Percentiles rank a stretch among this genome's conserved stretches.
Evolutionary conservation across 2,888 invertebrate genomes (phyloP).

Genomic region (Plemyria rubiginata): DNA sequence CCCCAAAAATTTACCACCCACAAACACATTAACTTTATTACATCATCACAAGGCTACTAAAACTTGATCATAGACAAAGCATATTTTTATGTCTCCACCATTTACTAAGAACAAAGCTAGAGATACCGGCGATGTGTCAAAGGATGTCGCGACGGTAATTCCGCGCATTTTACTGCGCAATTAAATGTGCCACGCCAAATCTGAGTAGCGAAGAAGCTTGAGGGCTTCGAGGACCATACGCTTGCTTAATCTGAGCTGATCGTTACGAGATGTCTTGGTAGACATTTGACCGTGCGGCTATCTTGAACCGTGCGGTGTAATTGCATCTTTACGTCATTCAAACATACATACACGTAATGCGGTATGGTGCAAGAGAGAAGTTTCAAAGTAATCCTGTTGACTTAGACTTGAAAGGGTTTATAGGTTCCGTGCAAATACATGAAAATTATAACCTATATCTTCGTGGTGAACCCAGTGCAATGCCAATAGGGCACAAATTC

Average conservation of each 20-base stretch:
- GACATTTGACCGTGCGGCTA: no score
- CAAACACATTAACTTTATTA: conserved; percentile 15
- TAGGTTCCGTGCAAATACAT: no score
- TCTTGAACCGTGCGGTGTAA: no score
- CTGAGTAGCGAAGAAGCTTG: conserved; percentile 11
- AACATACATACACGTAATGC: no score
- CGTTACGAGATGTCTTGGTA: no score
- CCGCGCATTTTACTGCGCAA: conserved; percentile 49
- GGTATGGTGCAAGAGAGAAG: no score
- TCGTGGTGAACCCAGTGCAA: no score
- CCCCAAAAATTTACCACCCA: conserved; percentile 20
- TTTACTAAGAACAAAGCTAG: conserved; percentile 36
- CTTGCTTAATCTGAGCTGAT: neutral
- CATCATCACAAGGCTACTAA: conserved; percentile 21
- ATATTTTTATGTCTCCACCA: conserved; percentile 25
- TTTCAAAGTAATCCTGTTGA: no score
- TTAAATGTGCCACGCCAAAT: conserved; percentile 42
- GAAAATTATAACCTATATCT: no score
- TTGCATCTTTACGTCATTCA: no score
- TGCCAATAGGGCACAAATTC: no score
- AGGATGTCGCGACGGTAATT: conserved; percentile 48
- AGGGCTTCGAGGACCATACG: neutral
- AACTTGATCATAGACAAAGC: conserved; percentile 27
- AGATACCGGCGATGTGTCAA: conserved; percentile 39
- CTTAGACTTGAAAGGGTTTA: no score